Evolutionary conservation across 2,797 vertebrate genomes (phyloP).

Genomic region (Avahi laniger): DNA sequence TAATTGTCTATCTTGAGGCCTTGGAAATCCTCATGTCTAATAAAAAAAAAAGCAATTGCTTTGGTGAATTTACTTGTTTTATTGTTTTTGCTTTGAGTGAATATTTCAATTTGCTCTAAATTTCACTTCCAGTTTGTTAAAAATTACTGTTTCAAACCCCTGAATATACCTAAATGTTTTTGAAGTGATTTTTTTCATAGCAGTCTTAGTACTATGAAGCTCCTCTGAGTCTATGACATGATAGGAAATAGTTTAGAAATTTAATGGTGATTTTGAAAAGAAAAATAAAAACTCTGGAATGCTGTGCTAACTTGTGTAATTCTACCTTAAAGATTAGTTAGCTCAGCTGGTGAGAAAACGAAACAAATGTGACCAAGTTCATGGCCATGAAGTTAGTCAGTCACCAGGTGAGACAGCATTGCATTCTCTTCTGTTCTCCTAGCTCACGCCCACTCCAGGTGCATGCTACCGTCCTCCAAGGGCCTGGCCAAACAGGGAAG

Average conservation of each 20-base stretch:
- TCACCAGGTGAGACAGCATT: slow-evolving; percentile 54
- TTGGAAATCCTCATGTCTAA: not conserved
- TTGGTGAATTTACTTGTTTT: not conserved
- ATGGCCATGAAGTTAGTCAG: not conserved
- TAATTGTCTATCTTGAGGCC: not conserved
- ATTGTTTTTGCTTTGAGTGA: slow-evolving; percentile 16
- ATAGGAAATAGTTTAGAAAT: slow-evolving; percentile 64
- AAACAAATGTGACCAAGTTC: slow-evolving; percentile 52
- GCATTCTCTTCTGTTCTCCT: not conserved
- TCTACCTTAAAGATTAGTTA: slow-evolving; percentile 45
- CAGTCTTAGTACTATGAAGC: slow-evolving; percentile 30
- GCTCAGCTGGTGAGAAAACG: slow-evolving; percentile 47
- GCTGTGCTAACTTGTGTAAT: not conserved
- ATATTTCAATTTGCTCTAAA: slow-evolving; percentile 34
- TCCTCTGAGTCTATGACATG: slow-evolving; percentile 13
- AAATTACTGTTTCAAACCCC: not conserved
- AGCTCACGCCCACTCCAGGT: not conserved
- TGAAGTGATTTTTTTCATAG: slow-evolving; percentile 21
- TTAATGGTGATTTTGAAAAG: slow-evolving; percentile 38
- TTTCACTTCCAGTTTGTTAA: not conserved
- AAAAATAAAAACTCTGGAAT: slow-evolving; percentile 23
- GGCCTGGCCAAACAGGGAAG: not conserved
- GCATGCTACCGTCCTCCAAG: not conserved
- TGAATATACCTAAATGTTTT: not conserved
- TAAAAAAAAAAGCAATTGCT: not conserved